Evolutionary conservation across 2,888 invertebrate genomes (phyloP).

Genomic region (Watsonalla cultraria): DNA sequence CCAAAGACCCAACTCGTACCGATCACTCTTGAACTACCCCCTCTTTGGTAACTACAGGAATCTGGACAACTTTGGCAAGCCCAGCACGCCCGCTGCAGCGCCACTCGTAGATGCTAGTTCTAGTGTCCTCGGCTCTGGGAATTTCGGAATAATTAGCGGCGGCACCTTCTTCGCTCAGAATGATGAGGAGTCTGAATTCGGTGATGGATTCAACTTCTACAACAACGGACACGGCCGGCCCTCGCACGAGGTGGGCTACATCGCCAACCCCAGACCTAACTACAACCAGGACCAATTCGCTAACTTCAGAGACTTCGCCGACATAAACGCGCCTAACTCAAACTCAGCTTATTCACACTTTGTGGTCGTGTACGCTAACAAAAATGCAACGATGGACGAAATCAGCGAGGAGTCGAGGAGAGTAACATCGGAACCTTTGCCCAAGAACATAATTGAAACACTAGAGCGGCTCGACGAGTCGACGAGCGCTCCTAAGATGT

Average conservation of each 20-base stretch:
- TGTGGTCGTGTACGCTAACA: slow-evolving; percentile 90
- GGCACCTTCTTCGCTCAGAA: slow-evolving; percentile 91
- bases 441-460: slow-evolving; percentile 92
- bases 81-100: slow-evolving; percentile 53
- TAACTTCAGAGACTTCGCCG: slow-evolving; percentile 93
- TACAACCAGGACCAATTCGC: slow-evolving; percentile 91
- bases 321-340: slow-evolving; percentile 87
- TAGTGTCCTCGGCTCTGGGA: slow-evolving; percentile 87
- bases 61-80: slow-evolving; percentile 58
- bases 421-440: slow-evolving; percentile 76
- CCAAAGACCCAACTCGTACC: slow-evolving; percentile 76
- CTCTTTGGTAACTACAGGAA: slow-evolving; percentile 61
- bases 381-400: slow-evolving; percentile 83
- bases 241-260: slow-evolving; percentile 77
- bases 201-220: slow-evolving; percentile 80
- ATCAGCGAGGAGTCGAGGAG: slow-evolving; percentile 63
- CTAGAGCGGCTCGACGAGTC: slow-evolving; percentile 83
- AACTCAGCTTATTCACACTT: slow-evolving; percentile 89
- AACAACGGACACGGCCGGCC: slow-evolving; percentile 87
- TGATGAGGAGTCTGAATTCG: slow-evolving; percentile 81
- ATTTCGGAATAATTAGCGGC: slow-evolving; percentile 91
- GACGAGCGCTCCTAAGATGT: slow-evolving; percentile 66
- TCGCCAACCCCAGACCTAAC: slow-evolving; percentile 85
- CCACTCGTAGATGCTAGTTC: slow-evolving; percentile 75
- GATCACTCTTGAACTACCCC: slow-evolving; percentile 67